Evolutionary conservation across 2,888 invertebrate species (phyloP).

Genomic region (Euphydryas editha): DNA sequence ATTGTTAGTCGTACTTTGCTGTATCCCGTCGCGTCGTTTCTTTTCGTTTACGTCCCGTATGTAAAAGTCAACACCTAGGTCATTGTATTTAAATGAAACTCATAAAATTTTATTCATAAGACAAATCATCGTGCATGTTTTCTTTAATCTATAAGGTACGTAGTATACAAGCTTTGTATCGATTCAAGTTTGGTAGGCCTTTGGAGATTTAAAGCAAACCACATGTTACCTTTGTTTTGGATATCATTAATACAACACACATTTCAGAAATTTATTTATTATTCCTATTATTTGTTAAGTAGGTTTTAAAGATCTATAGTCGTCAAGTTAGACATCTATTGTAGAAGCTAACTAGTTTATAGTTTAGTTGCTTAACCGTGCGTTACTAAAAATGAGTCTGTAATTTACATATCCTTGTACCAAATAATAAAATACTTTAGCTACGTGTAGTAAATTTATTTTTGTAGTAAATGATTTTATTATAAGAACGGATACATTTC

Average conservation of each 20-base stretch:
- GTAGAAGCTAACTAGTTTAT: too few species aligned
- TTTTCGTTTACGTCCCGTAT: not conserved
- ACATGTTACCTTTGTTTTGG: not conserved
- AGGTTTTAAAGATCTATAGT: not conserved
- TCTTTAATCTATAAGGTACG: conserved; percentile 4
- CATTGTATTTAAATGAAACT: not conserved
- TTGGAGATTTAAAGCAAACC: conserved; percentile 4
- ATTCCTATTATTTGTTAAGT: not conserved
- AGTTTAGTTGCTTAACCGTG: too few species aligned
- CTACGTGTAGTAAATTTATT: too few species aligned
- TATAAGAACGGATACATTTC: too few species aligned
- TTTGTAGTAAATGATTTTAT: too few species aligned
- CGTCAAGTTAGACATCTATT: too few species aligned
- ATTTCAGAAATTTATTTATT: not conserved
- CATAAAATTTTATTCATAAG: not conserved
- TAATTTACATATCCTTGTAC: too few species aligned
- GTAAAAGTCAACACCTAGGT: not conserved
- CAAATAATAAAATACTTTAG: too few species aligned
- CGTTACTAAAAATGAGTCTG: too few species aligned
- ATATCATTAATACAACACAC: not conserved
- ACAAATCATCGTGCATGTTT: not conserved
- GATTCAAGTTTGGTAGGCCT: not conserved
- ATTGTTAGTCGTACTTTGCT: not conserved
- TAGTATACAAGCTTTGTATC: not conserved
- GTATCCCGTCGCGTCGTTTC: not conserved